phyloP scores from a whole-genome alignment of 2,888 invertebrate genomes.

The Cremastinae sp. region DNA sequence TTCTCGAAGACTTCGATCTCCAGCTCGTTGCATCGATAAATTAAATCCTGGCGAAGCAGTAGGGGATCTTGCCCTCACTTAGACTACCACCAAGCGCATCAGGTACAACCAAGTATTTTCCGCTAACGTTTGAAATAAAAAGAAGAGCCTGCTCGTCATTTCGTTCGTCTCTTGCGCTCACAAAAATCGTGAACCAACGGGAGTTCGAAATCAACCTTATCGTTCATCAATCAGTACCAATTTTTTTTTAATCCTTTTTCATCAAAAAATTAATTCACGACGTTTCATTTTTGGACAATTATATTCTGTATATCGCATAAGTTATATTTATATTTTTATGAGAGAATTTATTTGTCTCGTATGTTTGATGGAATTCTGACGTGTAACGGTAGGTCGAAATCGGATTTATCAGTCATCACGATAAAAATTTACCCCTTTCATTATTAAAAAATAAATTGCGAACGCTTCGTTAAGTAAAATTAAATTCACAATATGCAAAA shows the following conservation, averaged over 20 bases:
- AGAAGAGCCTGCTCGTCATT: constrained; percentile 12
- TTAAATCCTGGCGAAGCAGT: constrained; percentile 53
- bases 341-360: too few relatives aligned
- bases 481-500: too few relatives aligned
- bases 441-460: too few relatives aligned
- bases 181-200: constrained; percentile 17
- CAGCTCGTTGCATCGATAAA: constrained; percentile 54
- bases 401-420: too few relatives aligned
- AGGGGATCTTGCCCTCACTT: constrained; percentile 26
- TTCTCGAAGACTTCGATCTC: constrained; percentile 47
- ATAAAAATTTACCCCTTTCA: too few relatives aligned
- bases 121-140: constrained; percentile 18
- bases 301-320: too few relatives aligned
- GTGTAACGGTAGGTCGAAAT: too few relatives aligned
- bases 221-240: constrained; percentile 18
- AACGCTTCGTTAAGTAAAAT: too few relatives aligned
- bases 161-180: constrained; percentile 18
- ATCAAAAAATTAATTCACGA: constrained; percentile 19
- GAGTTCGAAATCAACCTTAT: constrained; percentile 27
- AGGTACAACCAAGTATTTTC: constrained; percentile 4
- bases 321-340: too few relatives aligned
- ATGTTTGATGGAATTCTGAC: too few relatives aligned
- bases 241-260: constrained; percentile 1
- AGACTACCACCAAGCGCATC: constrained; percentile 43
- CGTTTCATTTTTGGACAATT: constrained; percentile 5